A percentile compares a stretch with the other conserved stretches of the same genome.
Conservation (phyloP, 2,113 vertebrate genomes). For the Onychorhynchus coronatus region DNA sequence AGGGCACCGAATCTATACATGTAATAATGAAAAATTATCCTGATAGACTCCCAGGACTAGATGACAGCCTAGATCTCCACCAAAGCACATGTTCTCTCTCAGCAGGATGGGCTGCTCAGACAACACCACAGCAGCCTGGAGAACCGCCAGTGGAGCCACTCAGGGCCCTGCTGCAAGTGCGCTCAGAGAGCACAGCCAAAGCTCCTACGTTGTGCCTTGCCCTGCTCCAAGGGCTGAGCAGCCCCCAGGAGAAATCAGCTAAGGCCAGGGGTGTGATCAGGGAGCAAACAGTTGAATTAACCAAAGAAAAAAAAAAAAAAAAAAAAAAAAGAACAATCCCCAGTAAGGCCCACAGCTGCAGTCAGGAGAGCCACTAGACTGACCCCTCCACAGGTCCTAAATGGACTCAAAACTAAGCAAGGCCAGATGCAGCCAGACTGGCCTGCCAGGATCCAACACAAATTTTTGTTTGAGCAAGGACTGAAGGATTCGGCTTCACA, state of each 20-base stretch:
- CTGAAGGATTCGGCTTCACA: background rate
- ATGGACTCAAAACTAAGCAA: background rate
- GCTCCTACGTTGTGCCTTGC: rapidly evolving
- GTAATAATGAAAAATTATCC: background rate
- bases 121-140: background rate
- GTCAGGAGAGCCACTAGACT: background rate
- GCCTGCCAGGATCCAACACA: background rate
- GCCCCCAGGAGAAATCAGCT: background rate
- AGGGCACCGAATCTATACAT: background rate
- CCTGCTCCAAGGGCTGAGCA: background rate
- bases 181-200: background rate
- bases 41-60: background rate
- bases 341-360: background rate
- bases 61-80: background rate
- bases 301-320: background rate
- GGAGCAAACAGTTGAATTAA: background rate
- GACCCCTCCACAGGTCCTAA: background rate
- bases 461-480: background rate
- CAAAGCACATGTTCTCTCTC: background rate
- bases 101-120: background rate
- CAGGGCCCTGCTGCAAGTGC: background rate
- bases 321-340: background rate
- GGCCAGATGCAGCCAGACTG: background rate
- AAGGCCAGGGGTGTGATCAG: background rate
- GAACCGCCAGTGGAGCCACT: background rate